A percentile compares a stretch with the other conserved stretches of the same genome.
phyloP scores from a whole-genome alignment of 2,113 vertebrate genomes.

The Panthera leo region DNA sequence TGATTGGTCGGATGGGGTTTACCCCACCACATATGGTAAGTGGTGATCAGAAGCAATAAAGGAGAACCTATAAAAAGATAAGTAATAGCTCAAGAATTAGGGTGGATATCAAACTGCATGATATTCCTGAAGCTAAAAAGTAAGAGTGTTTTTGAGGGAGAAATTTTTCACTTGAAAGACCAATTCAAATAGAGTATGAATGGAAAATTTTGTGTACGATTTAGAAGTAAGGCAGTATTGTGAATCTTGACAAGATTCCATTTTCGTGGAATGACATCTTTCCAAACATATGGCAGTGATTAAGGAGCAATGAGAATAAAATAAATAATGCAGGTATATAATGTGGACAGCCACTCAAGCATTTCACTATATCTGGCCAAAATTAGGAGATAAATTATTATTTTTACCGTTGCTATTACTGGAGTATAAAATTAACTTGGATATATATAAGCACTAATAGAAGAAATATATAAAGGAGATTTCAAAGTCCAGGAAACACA shows the following conservation, averaged over 20 bases:
- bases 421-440: neutral
- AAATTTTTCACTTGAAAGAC: neutral
- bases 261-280: neutral
- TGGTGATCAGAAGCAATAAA: neutral
- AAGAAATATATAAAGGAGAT: neutral
- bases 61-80: neutral
- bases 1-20: neutral
- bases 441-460: neutral
- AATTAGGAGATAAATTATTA: neutral
- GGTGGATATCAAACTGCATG: neutral
- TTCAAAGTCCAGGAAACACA: neutral
- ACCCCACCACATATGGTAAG: neutral
- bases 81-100: neutral
- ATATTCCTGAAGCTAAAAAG: neutral
- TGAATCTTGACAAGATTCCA: neutral
- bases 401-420: neutral
- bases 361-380: neutral
- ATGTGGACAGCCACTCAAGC: neutral
- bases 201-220: neutral
- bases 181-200: neutral
- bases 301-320: neutral
- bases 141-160: neutral
- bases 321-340: neutral
- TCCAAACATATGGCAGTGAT: neutral
- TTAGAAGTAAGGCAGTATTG: neutral